A percentile compares a stretch with the other conserved stretches of the same genome.
These are phyloP conservation scores for Urophycis tenuis DNA, from an alignment of 2,797 vertebrate genomes.

Conservation along the genomic window DNA sequence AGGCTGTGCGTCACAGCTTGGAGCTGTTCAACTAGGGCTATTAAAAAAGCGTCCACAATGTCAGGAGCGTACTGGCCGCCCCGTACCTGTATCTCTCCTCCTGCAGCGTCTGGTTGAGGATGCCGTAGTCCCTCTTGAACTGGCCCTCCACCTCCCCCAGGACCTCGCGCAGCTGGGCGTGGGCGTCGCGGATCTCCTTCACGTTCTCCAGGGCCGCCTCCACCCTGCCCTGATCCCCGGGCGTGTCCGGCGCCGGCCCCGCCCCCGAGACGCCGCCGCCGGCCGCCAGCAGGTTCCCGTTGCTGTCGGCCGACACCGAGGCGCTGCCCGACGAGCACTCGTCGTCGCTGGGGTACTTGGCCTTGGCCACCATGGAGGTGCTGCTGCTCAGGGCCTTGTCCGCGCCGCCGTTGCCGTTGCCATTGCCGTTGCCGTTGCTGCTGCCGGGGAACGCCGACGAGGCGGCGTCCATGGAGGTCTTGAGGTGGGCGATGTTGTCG, in stretches of 20 bases:
- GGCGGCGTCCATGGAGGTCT: slow-evolving; percentile 74
- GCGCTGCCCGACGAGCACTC: slow-evolving; percentile 86
- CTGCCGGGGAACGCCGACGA: slow-evolving; percentile 69
- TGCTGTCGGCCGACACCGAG: slow-evolving; percentile 86
- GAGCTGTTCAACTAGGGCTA: not conserved
- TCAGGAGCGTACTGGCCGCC: not conserved
- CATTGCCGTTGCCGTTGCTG: not conserved
- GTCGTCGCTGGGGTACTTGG: slow-evolving; percentile 88
- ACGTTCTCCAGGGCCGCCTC: slow-evolving; percentile 77
- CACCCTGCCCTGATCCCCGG: slow-evolving; percentile 66
- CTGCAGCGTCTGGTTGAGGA: slow-evolving; percentile 83
- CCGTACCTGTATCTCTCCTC: slow-evolving; percentile 94
- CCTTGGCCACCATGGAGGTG: slow-evolving; percentile 80
- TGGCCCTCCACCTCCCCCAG: slow-evolving; percentile 82
- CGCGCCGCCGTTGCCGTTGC: slow-evolving; percentile 48
- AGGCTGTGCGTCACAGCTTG: not conserved
- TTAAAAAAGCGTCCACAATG: not conserved
- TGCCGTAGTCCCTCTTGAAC: slow-evolving; percentile 79
- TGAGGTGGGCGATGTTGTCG: slow-evolving; percentile 91
- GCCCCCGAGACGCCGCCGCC: slow-evolving; percentile 37
- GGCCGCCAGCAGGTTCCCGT: slow-evolving; percentile 71
- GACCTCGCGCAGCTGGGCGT: slow-evolving; percentile 80
- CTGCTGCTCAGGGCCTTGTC: slow-evolving; percentile 79
- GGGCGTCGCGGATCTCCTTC: slow-evolving; percentile 80
- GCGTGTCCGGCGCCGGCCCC: slow-evolving; percentile 58